Evolutionary conservation across 2,888 invertebrate species (phyloP), one percentile per base, ranked within the genome.

Genomic region (Platycheirus albimanus): DNA sequence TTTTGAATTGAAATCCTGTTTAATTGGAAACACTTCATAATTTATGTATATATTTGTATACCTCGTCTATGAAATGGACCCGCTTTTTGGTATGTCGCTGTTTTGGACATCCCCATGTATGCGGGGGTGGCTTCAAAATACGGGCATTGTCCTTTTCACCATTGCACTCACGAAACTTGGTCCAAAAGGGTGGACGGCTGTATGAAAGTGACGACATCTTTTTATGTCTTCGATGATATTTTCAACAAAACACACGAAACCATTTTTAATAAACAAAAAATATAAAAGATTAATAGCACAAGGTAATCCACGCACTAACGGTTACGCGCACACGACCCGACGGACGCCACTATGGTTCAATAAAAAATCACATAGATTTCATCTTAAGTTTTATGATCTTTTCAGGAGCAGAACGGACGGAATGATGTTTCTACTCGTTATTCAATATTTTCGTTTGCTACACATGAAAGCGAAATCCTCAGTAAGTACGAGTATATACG

Each of bases 41-140:
- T 24, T n/a, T n/a, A n/a, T n/a, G n/a, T n/a, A n/a, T n/a, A n/a
- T 6, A 49, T 15, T 52, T 15, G 51, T 3, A 5, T 69, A 87
- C 87, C 79, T 90, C 88, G 86, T 91, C 90, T 51, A 88, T 87
- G 45, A 90, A 89, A 88, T 91, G 92, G 86, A 92, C 92, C 87
- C 90, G 92, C 88, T 90, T 90, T 86, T 89, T 89, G 0, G 86
- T 84, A 80, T 86, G 87, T 58, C 87, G 86, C 38, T 86, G 86
- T 33, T 86, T 77, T 7, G 81, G 71, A 28, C 67, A 72, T 10
- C 63, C 75, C 85, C 78, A 69, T n/a, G 47, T 58, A 17, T 69
- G 72, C 4, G 63, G 20, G 15, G 67, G 56, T 45, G 51, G 38
- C 38, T 72, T 76, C 54, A 71, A 8, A n/a, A 58, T 13, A n/a